These are phyloP conservation scores for Oryzias celebensis DNA, from an alignment of 2,113 vertebrate species.

Conservation along the genomic window DNA sequence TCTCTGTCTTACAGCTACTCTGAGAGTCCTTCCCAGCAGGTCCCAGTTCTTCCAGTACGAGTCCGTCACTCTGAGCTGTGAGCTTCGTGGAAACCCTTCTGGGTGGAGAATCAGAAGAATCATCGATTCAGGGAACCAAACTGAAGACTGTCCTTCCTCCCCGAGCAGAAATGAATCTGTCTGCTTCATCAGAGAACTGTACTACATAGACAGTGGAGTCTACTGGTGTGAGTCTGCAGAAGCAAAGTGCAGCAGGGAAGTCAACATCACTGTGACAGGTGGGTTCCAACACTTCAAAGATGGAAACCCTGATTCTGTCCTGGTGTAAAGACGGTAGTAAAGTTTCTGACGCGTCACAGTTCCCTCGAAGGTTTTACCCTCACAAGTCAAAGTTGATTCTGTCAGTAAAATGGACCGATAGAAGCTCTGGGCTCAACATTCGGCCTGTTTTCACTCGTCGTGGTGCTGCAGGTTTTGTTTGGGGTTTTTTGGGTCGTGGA, in stretches of 20 bases:
- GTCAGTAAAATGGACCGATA: no score
- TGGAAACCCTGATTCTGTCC: no score
- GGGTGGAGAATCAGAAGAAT: slow-evolving; percentile 18
- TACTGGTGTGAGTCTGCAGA: slow-evolving; percentile 30
- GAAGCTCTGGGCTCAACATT: no score
- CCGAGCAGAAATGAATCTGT: rapidly evolving
- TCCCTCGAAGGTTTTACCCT: no score
- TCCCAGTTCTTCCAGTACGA: slow-evolving; percentile 50
- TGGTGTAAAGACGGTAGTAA: no score
- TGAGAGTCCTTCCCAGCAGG: neutral
- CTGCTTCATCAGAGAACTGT: neutral
- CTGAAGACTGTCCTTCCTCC: neutral
- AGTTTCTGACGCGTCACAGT: no score
- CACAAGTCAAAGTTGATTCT: no score
- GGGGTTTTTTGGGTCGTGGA: no score
- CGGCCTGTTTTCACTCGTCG: no score
- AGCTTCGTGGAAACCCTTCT: neutral
- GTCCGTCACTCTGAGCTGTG: slow-evolving; percentile 25
- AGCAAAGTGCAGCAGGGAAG: neutral
- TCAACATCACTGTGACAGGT: neutral
- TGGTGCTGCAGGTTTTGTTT: no score
- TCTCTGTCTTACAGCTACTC: slow-evolving; percentile 24
- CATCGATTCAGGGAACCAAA: rapidly evolving
- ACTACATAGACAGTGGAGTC: neutral
- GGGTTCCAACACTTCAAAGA: neutral